These are phyloP conservation scores for Triplophysa bombifrons DNA, from an alignment of 2,797 vertebrate genomes.

Conservation along the genomic window DNA sequence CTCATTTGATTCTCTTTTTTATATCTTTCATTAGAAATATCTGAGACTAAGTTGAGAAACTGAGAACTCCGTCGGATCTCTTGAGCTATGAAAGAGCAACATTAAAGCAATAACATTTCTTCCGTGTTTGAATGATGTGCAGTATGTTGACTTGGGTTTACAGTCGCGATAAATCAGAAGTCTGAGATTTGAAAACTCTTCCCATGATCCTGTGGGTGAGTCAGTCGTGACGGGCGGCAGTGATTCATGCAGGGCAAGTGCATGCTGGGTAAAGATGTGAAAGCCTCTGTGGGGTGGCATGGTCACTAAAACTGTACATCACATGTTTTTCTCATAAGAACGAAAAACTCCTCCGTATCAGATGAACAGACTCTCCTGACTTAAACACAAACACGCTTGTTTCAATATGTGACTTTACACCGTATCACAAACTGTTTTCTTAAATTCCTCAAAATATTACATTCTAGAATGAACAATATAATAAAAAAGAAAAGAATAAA, in stretches of 20 bases:
- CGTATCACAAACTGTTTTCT: neutral
- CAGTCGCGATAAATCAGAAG: neutral
- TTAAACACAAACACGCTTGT: conserved; percentile 10
- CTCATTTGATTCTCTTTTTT: too few relatives aligned
- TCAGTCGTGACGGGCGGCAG: conserved; percentile 58
- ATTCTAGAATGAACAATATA: too few relatives aligned
- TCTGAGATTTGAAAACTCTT: conserved; percentile 33
- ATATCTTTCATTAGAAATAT: too few relatives aligned
- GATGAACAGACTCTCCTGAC: neutral
- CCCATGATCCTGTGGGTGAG: conserved; percentile 61
- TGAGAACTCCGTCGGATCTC: too few relatives aligned
- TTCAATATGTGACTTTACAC: neutral
- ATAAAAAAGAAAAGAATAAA: too few relatives aligned
- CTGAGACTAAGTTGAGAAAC: too few relatives aligned
- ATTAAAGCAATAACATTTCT: neutral
- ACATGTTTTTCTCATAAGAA: conserved; percentile 18
- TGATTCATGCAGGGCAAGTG: conserved; percentile 67
- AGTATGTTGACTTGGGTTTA: neutral
- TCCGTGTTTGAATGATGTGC: neutral
- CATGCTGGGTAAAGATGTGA: conserved; percentile 57
- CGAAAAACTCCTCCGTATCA: neutral
- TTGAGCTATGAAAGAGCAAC: too few relatives aligned
- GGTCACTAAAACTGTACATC: conserved; percentile 22
- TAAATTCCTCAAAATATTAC: neutral
- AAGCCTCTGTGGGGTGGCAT: neutral